These are phyloP conservation scores for Todiramphus chloris DNA, from an alignment of 2,113 vertebrate species.

Conservation along the genomic window DNA sequence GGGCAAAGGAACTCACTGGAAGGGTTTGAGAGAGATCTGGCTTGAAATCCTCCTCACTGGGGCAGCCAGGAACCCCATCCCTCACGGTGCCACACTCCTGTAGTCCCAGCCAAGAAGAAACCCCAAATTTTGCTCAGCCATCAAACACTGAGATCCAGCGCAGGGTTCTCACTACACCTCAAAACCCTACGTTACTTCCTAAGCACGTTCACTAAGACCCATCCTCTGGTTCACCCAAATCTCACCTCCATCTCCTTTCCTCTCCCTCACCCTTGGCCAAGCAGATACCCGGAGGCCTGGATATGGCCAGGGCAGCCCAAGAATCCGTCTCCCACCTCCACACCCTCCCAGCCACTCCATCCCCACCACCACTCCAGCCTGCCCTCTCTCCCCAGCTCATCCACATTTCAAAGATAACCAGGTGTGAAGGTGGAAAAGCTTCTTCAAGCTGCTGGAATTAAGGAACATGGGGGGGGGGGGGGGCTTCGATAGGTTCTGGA, in stretches of 20 bases:
- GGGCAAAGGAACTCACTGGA: background rate
- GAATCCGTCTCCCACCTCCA: rapidly evolving
- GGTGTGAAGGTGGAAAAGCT: background rate
- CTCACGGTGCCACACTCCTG: background rate
- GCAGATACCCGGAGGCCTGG: background rate
- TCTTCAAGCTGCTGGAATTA: constrained; percentile 31
- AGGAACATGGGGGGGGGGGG: constrained; percentile 8
- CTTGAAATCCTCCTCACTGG: background rate
- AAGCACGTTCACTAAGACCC: rapidly evolving
- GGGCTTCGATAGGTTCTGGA: constrained; percentile 27
- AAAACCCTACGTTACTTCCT: rapidly evolving
- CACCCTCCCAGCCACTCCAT: background rate
- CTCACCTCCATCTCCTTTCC: background rate
- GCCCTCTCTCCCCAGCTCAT: background rate
- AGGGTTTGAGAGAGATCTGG: background rate
- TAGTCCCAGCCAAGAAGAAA: background rate
- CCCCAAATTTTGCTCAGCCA: background rate
- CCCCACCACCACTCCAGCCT: background rate
- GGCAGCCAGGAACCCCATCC: background rate
- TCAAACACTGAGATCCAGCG: rapidly evolving
- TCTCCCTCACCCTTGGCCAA: rapidly evolving
- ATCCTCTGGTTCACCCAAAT: rapidly evolving
- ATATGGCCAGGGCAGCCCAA: rapidly evolving
- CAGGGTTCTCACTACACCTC: background rate
- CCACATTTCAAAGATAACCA: background rate